Conservation (phyloP, 2,888 invertebrate species). For the Perizoma affinitatum region DNA sequence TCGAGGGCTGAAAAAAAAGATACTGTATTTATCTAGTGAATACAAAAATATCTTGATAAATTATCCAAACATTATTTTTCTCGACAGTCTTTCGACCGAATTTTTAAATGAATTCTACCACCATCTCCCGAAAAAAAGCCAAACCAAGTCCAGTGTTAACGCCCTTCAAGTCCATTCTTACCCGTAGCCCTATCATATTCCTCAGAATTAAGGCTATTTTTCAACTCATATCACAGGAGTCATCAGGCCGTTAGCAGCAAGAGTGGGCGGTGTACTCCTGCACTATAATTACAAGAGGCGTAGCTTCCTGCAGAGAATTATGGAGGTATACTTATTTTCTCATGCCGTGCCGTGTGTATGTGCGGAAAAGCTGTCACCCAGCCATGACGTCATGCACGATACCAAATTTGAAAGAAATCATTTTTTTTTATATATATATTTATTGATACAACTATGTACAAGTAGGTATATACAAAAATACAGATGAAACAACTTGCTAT, state of each 20-base stretch:
- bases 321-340: constrained; percentile 32
- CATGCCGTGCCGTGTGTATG: constrained; percentile 30
- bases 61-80: too few relatives aligned
- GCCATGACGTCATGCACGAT: too few relatives aligned
- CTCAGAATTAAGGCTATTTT: constrained; percentile 31
- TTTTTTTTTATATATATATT: too few relatives aligned
- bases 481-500: too few relatives aligned
- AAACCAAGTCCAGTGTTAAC: not conserved
- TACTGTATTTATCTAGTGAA: too few relatives aligned
- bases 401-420: too few relatives aligned
- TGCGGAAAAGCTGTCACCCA: not conserved
- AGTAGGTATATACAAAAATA: too few relatives aligned
- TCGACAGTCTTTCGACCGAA: too few relatives aligned
- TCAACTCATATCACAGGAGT: constrained; percentile 38
- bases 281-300: constrained; percentile 55
- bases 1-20: too few relatives aligned
- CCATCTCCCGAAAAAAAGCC: too few relatives aligned
- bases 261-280: constrained; percentile 46
- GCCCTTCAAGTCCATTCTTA: constrained; percentile 1
- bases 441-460: too few relatives aligned
- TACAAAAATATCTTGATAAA: too few relatives aligned
- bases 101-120: not conserved
- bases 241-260: constrained; percentile 34
- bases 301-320: constrained; percentile 43
- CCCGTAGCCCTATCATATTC: constrained; percentile 5